Evolutionary conservation across 1,140 invertebrate genomes (phyloP).

Genomic region (Bombus huntii): DNA sequence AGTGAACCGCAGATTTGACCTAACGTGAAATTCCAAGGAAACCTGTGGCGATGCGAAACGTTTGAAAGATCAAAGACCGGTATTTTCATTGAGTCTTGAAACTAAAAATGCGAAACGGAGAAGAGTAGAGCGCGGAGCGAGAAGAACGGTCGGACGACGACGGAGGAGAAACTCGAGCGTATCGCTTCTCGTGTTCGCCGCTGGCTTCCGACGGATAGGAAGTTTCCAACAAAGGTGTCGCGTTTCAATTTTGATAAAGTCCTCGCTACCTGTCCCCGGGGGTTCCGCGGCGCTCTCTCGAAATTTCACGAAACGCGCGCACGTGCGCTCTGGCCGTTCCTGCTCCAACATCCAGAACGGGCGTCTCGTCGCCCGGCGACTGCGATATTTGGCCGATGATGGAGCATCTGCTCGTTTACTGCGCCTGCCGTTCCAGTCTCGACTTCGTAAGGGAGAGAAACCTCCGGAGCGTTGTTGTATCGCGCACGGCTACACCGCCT

Average conservation of each 20-base stretch:
- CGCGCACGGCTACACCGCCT: background rate
- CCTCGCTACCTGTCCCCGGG: constrained; percentile 59
- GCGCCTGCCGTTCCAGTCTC: background rate
- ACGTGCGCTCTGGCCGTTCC: constrained; percentile 22
- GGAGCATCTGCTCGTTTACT: background rate
- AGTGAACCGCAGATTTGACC: no score
- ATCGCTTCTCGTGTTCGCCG: constrained; percentile 38
- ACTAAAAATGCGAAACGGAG: background rate
- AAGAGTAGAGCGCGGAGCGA: background rate
- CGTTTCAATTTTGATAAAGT: constrained; percentile 75
- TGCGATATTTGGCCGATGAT: constrained; percentile 12
- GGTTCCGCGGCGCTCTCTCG: constrained; percentile 51
- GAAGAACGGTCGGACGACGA: background rate
- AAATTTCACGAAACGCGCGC: constrained; percentile 67
- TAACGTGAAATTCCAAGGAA: no score
- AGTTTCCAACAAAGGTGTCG: constrained; percentile 72
- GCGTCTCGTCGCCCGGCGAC: background rate
- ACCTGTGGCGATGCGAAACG: accelerated
- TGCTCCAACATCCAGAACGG: background rate
- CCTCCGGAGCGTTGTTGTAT: constrained; percentile 43
- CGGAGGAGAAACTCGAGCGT: constrained; percentile 41
- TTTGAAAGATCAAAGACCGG: no score
- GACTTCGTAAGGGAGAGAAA: constrained; percentile 26
- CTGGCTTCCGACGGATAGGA: constrained; percentile 52
- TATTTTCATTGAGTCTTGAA: no score